Conservation (phyloP, 2,888 invertebrate species). For the Amblyjoppa proteus region DNA sequence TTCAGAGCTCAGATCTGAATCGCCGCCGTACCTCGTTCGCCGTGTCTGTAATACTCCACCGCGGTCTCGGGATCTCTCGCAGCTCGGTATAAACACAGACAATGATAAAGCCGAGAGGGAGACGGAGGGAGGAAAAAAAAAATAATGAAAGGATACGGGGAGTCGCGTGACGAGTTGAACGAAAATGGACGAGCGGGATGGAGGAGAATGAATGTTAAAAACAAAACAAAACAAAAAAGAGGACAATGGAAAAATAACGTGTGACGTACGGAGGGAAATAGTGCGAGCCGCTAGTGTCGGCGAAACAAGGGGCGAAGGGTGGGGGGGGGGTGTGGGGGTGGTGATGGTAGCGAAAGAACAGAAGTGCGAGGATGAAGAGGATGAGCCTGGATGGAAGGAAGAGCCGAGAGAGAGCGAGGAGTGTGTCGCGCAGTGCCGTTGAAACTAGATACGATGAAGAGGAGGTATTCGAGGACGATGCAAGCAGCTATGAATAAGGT, state of each 20-base stretch:
- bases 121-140: not conserved
- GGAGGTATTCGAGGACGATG: slow-evolving; percentile 64
- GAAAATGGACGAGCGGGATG: slow-evolving; percentile 24
- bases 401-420: slow-evolving; percentile 7
- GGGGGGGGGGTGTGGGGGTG: not conserved
- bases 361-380: slow-evolving; percentile 44
- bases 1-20: no score
- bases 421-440: slow-evolving; percentile 7
- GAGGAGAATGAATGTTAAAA: slow-evolving; percentile 10
- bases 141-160: not conserved
- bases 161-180: not conserved
- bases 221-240: not conserved
- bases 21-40: not conserved
- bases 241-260: slow-evolving; percentile 17
- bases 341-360: slow-evolving; percentile 1
- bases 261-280: slow-evolving; percentile 44
- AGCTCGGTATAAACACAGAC: not conserved
- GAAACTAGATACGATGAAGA: slow-evolving; percentile 30
- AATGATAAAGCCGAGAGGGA: not conserved
- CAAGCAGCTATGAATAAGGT: slow-evolving; percentile 78
- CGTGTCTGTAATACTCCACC: not conserved
- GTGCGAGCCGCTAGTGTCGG: slow-evolving; percentile 25
- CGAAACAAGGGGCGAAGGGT: slow-evolving; percentile 26
- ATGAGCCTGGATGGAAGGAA: slow-evolving; percentile 46
- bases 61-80: no score